These are phyloP conservation scores for Eurytoma adleriae DNA, from an alignment of 2,888 invertebrate species.

Conservation along the genomic window DNA sequence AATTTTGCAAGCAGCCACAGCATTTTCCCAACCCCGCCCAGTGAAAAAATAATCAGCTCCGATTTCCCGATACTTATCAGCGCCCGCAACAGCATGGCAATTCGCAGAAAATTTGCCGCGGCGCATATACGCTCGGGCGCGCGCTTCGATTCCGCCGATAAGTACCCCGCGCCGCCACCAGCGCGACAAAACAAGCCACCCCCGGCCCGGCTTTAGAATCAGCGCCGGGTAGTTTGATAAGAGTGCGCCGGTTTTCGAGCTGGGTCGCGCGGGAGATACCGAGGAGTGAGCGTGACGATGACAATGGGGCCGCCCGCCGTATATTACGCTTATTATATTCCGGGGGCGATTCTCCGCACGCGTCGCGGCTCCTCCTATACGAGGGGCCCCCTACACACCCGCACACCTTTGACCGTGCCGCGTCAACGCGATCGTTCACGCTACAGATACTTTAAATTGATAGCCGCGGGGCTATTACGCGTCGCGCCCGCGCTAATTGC, in stretches of 20 bases:
- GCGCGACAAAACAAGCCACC: not conserved
- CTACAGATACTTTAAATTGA: constrained; percentile 52
- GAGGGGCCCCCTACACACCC: not conserved
- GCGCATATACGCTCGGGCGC: too few relatives aligned
- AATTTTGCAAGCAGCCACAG: too few relatives aligned
- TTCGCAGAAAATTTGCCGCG: too few relatives aligned
- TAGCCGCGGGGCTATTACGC: constrained; percentile 2
- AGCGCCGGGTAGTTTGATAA: constrained; percentile 34
- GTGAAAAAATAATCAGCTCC: too few relatives aligned
- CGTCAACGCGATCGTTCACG: constrained; percentile 50
- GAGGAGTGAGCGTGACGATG: constrained; percentile 54
- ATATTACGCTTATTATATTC: constrained; percentile 58
- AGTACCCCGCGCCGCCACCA: not conserved
- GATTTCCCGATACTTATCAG: too few relatives aligned
- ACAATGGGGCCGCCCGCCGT: constrained; percentile 50
- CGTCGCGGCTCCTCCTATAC: constrained; percentile 14
- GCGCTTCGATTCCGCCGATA: too few relatives aligned
- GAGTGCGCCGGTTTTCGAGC: constrained; percentile 31
- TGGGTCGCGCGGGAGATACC: not conserved
- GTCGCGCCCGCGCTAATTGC: constrained; percentile 18
- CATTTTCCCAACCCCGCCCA: too few relatives aligned
- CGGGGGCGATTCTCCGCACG: constrained; percentile 41
- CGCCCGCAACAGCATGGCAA: not conserved
- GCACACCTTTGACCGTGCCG: constrained; percentile 10
- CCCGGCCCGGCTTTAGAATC: not conserved